Evolutionary conservation across 2,797 vertebrate species (phyloP), one percentile per base, ranked within the genome.

Genomic region (Chloroceryle inda): DNA sequence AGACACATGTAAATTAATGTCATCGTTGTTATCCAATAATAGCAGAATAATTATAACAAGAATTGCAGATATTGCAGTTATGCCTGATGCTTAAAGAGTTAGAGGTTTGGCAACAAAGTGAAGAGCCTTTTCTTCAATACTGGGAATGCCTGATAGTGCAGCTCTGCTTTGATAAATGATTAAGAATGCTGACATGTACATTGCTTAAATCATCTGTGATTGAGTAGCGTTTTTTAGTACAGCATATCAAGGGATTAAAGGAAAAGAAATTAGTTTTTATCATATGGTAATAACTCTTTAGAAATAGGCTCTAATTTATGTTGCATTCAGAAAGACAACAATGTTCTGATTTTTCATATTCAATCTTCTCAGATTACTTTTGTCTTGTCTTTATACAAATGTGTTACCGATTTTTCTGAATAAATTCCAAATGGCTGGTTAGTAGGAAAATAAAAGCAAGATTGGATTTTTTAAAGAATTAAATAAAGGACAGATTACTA

Each of bases 121-220:
- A 38, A 76, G 50, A 56, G 58, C 23, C 33, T 79, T 49, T 31
- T 55, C 44, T 68, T 94, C 52, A 42, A 81, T 78, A 68, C 26
- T 75, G 53, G 59, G 23, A 22, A 26, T 83, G 71, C 58, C 86
- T 97, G 87, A 84, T 63, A 89, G 74, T 82, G 80, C 83, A 84
- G 56, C 38, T 89, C 69, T 66, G 31, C 86, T 96, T 98, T 97
- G 94, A 97, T 95, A 97, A 96, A 97, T 90, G 78, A 94, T 91
- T 77, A 85, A 95, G 79, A 92, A 92, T 91, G 42, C 62, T 78
- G 88, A 90, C 93, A 96, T 94, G 50, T 87, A 90, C 47, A 89
- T 72, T 94, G 88, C 76, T 93, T 94, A 87, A 55, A 86, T 75
- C 76, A 88, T 61, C 62, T 68, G n/a, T 71, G 56, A 6, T 42